phyloP scores from a whole-genome alignment of 2,797 vertebrate genomes.

The Chelidonichthys spinosus region DNA sequence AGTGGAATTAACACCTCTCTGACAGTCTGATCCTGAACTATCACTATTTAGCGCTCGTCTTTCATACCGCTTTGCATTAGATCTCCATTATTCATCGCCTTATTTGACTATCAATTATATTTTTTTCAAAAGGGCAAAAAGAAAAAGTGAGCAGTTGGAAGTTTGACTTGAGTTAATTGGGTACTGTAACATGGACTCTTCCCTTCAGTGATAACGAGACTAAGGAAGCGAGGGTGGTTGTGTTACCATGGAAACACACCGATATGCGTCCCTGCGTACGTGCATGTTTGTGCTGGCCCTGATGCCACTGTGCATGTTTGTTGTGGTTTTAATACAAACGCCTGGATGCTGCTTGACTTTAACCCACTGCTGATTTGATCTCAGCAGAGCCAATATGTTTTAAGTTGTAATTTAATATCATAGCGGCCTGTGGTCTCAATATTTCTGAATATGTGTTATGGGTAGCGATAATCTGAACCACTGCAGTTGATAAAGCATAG shows the following conservation, averaged over 20 bases:
- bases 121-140: background rate
- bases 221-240: background rate
- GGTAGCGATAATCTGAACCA: no score
- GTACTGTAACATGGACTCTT: background rate
- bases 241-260: conserved; percentile 9
- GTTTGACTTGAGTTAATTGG: background rate
- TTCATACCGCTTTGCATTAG: background rate
- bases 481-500: no score
- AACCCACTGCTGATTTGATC: background rate
- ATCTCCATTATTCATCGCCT: background rate
- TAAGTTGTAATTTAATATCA: background rate
- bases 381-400: background rate
- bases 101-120: background rate
- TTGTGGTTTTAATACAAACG: background rate
- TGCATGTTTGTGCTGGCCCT: background rate
- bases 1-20: background rate
- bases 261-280: background rate
- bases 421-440: background rate
- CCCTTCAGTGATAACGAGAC: background rate
- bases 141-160: background rate
- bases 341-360: background rate
- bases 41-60: no score
- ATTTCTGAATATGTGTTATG: background rate
- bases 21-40: background rate
- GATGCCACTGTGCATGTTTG: background rate